A percentile compares a stretch with the other conserved stretches of the same genome.
Conservation (phyloP, 2,888 invertebrate genomes). For the Heliconius hortense region DNA sequence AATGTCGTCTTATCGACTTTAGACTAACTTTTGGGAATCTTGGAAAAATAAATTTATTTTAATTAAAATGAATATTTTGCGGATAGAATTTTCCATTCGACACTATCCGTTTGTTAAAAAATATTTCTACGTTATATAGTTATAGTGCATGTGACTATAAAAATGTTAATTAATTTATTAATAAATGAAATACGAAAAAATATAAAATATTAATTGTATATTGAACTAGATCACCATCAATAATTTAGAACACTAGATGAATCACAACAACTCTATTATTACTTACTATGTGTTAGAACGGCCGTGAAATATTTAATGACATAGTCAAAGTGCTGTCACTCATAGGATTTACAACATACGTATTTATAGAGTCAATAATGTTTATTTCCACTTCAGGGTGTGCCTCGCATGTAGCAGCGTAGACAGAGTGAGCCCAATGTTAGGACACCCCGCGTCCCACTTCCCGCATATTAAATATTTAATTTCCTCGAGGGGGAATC, state of each 20-base stretch:
- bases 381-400: too few species aligned
- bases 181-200: too few species aligned
- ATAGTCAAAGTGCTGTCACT: conserved; percentile 10
- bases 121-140: not conserved
- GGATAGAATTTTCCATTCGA: not conserved
- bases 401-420: not conserved
- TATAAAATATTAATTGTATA: not conserved
- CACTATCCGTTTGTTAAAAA: not conserved
- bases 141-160: not conserved
- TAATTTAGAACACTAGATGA: conserved; percentile 24
- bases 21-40: conserved; percentile 38
- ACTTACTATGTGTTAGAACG: not conserved
- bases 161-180: too few species aligned
- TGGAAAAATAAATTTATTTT: conserved; percentile 14
- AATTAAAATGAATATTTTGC: not conserved
- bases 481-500: too few species aligned
- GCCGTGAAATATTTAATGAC: conserved; percentile 15
- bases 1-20: conserved; percentile 53
- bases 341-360: too few species aligned
- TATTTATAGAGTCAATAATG: too few species aligned
- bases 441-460: too few species aligned
- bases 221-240: conserved; percentile 19
- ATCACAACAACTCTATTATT: conserved; percentile 16
- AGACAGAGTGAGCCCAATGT: too few species aligned
- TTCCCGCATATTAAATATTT: too few species aligned